These are phyloP conservation scores for Acanthisitta chloris DNA, from an alignment of 2,113 vertebrate species.

Conservation along the genomic window DNA sequence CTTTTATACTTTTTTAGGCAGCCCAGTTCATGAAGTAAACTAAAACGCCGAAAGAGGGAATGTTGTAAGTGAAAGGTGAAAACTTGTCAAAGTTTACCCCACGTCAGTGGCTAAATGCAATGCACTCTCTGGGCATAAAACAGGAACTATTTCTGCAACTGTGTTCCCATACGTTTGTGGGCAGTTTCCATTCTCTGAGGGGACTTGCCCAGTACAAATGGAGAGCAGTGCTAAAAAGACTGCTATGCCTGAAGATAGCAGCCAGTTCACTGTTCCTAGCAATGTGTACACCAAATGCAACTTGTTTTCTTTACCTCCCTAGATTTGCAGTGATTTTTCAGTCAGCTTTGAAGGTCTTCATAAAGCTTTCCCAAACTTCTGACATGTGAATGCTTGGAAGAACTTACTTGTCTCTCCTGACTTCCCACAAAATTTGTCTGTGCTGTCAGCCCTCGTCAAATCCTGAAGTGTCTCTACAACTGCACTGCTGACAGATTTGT, in stretches of 20 bases:
- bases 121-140: neutral
- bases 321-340: neutral
- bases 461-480: neutral
- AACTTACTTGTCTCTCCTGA: neutral
- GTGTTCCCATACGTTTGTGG: neutral
- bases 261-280: neutral
- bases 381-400: neutral
- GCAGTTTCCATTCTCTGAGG: neutral
- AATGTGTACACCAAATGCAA: neutral
- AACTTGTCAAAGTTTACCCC: neutral
- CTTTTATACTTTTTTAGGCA: neutral
- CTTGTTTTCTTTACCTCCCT: neutral
- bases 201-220: neutral
- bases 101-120: neutral
- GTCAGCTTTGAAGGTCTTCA: neutral
- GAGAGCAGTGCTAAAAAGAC: fast-evolving
- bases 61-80: neutral
- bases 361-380: neutral
- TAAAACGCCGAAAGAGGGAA: neutral
- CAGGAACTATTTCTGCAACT: neutral
- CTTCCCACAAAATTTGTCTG: fast-evolving
- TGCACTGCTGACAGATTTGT: neutral
- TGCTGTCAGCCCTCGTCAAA: neutral
- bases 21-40: neutral
- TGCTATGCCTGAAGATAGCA: neutral